Conservation (phyloP, 2,113 vertebrate genomes). For the Cynocephalus volans region DNA sequence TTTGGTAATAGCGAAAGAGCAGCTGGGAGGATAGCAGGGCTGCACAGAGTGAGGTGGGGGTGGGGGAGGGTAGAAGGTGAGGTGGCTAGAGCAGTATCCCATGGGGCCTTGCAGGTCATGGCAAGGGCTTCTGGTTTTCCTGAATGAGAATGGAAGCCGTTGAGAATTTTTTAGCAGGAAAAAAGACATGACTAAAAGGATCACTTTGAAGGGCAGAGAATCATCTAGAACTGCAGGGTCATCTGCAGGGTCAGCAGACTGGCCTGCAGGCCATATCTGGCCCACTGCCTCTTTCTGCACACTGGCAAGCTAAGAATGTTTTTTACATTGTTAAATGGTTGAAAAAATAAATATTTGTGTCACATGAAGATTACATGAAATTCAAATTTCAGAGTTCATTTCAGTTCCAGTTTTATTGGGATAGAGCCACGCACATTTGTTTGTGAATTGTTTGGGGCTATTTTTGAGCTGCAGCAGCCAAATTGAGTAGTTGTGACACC, state of each 20-base stretch:
- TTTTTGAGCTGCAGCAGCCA: not conserved
- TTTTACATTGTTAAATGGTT: not conserved
- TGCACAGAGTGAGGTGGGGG: rapidly evolving
- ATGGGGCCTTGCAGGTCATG: rapidly evolving
- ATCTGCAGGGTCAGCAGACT: not conserved
- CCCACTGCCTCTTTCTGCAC: not conserved
- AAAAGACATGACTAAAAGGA: not conserved
- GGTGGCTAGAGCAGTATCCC: not conserved
- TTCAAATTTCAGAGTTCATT: not conserved
- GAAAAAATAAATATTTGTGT: not conserved
- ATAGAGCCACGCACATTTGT: not conserved
- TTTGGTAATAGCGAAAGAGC: not conserved
- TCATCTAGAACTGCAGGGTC: not conserved
- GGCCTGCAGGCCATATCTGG: not conserved
- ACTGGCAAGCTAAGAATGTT: not conserved
- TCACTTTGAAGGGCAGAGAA: not conserved
- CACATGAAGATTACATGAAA: not conserved
- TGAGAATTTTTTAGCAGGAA: not conserved
- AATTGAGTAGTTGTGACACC: not conserved
- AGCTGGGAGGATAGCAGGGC: rapidly evolving
- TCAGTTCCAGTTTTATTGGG: not conserved
- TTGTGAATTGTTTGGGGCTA: not conserved
- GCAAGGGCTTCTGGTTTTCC: not conserved
- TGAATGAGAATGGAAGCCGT: not conserved
- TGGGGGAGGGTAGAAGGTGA: not conserved